Evolutionary conservation across 92 coral and sea anemone species (phyloP).

Genomic region (Umimayanthus chanpuru): DNA sequence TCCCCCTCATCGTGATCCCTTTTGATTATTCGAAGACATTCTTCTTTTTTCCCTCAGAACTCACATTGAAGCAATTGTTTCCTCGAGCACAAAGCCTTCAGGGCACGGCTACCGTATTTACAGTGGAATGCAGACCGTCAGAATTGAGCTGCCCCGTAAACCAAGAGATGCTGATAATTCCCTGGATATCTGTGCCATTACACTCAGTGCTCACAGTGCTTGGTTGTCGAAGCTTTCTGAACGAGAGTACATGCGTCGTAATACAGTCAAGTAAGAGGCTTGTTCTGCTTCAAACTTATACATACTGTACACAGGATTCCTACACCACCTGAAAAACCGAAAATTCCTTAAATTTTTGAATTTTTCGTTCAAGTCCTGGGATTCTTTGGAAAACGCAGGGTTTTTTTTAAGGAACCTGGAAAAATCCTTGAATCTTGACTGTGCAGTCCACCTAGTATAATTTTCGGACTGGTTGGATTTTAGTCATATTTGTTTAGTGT

Average conservation of each 20-base stretch:
- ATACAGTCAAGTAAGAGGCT: conserved; percentile 42
- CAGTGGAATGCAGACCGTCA: not conserved
- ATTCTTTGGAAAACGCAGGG: too few relatives aligned
- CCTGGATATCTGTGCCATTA: conserved; percentile 49
- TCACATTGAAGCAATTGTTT: not conserved
- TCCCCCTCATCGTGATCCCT: not conserved
- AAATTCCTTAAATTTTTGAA: too few relatives aligned
- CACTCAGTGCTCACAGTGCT: conserved; percentile 66
- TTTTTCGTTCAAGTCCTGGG: too few relatives aligned
- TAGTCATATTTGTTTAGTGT: too few relatives aligned
- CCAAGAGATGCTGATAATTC: not conserved
- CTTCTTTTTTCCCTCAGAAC: not conserved
- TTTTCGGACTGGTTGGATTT: too few relatives aligned
- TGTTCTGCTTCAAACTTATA: not conserved
- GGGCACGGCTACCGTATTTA: not conserved
- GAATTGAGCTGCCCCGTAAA: not conserved
- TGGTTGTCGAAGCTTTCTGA: conserved; percentile 46
- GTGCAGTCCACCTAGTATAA: too few relatives aligned
- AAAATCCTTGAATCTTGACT: too few relatives aligned
- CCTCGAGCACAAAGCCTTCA: not conserved
- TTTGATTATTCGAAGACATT: not conserved
- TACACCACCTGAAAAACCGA: too few relatives aligned
- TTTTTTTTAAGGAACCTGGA: too few relatives aligned
- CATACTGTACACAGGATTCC: too few relatives aligned
- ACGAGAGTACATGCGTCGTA: conserved; percentile 17